Conservation (phyloP, 2,797 vertebrate species). For the Meriones psammophilus region DNA sequence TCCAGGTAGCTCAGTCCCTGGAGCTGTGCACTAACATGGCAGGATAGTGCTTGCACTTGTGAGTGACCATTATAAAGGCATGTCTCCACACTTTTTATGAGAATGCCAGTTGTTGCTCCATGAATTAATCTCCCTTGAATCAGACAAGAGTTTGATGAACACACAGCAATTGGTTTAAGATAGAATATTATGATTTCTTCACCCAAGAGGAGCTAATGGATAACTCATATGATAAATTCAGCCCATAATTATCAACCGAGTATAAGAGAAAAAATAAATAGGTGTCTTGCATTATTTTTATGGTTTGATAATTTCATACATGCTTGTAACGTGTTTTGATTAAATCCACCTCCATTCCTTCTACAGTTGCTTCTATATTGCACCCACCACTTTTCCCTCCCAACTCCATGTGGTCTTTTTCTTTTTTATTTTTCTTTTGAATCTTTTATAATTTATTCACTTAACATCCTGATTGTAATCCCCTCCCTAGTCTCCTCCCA, state of each 20-base stretch:
- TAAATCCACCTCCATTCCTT: background rate
- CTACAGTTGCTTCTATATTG: background rate
- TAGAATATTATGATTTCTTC: background rate
- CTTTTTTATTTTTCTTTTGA: too few relatives aligned
- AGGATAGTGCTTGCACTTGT: background rate
- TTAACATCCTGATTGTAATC: too few relatives aligned
- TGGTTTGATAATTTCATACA: background rate
- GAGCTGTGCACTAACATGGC: too few relatives aligned
- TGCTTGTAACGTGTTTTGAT: background rate
- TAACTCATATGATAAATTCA: background rate
- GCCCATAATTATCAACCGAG: background rate
- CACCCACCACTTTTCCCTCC: background rate
- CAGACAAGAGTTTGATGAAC: background rate
- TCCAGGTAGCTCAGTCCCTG: background rate
- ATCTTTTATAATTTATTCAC: too few relatives aligned
- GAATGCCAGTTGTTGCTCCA: background rate
- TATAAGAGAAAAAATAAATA: conserved; percentile 7
- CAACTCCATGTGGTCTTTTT: background rate
- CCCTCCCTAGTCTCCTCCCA: too few relatives aligned
- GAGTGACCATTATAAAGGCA: background rate
- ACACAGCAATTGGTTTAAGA: background rate
- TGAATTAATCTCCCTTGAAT: background rate
- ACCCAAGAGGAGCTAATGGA: background rate
- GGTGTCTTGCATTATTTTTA: background rate
- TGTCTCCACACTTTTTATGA: background rate